Base-by-base conservation (phyloP, 2,113 vertebrate species). In the Ailuropoda melanoleuca region DNA sequence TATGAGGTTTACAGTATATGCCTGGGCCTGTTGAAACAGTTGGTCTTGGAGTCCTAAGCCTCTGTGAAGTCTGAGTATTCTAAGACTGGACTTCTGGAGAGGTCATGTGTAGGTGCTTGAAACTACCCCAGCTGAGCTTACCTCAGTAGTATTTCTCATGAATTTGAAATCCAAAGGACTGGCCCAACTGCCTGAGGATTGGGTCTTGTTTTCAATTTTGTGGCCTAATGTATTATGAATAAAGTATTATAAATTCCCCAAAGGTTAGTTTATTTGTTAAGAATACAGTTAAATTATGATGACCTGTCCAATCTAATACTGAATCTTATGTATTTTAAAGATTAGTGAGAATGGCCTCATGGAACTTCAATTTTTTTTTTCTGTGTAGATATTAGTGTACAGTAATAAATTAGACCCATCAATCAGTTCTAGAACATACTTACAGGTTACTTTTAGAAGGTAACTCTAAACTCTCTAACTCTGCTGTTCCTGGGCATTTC, bases 181-280 rank as follows among this genome's bases (percentile, higher is more conserved):
- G 18, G 48, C 21, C 46, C 4, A 50, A 23, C 60, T 75, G 39
- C 39, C 53, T 87, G 74, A 50, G 66, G 19, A 58, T 64, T 88
- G 15, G 18, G 11, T 64, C 37, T 86, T 87, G n/a, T 53, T 74
- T 56, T 88, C 19, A 66, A 9, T 92, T 58, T 88, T 21, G 55
- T 96, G 26, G 19, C 58, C 48, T 2, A 87, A 3, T 74, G 18
- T 75, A 75, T 90, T 39, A 56, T 3, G n/a, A 82, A 58, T 75
- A 86, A 62, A 60, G 18, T 62, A 53, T 43, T 80, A 64, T 24
- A 72, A 70, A 86, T 86, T 37, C 17, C 17, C 24, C 24, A 70
- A 86, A 62, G 29, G 55, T 62, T 93, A 78, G 11, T 78, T 93
- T 87, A 91, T 75, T 94, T 87, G 34, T 82, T 34, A 85, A 72